Evolutionary conservation across 2,888 invertebrate species (phyloP), one percentile per base, ranked within the genome.

Genomic region (Panzeria rudis): DNA sequence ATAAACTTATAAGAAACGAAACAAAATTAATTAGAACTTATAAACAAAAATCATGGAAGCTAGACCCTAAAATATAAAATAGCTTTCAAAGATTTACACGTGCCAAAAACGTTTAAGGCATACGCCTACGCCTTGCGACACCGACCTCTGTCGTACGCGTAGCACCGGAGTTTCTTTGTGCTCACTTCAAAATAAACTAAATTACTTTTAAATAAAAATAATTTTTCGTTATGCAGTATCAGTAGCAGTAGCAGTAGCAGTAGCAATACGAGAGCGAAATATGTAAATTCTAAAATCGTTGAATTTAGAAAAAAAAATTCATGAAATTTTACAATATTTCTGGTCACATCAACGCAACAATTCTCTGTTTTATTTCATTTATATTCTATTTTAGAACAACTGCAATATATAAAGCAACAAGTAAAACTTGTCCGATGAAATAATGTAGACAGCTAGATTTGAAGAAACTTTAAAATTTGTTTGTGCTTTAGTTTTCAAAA

Each of bases 101-200:
- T 52, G 75, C 32, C 64, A 44, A 41, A 75, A 59, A 23, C 66
- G 61, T 25, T 25, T 47, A 66, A 50, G 56, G 59, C 80, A 25
- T 59, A 59, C 32, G 73, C 81, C 73, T 5, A 61, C 38, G 71
- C 20, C 15, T 25, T 20, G 25, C 77, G 64, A 25, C 64, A 72
- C 47, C 83, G 69, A 56, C 23, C 13, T 6, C 52, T 35, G 83
- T 47, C 77, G 71, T n/a, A 35, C 44, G 72, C 77, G 83, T 50
- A 44, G 11, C 29, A 72, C 66, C 77, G 72, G 72, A 77, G 54
- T 56, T 78, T 61, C 64, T 66, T 38, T 66, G 72, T 44, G 52
- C 44, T 59, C 72, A 61, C 56, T 66, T 61, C 32, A 66, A 61
- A 68, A 72, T 59, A 72, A 78, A 83, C 83, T 83, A 56, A 83